Evolutionary conservation across 2,113 vertebrate genomes (phyloP).

Genomic region (Zonotrichia leucophrys): DNA sequence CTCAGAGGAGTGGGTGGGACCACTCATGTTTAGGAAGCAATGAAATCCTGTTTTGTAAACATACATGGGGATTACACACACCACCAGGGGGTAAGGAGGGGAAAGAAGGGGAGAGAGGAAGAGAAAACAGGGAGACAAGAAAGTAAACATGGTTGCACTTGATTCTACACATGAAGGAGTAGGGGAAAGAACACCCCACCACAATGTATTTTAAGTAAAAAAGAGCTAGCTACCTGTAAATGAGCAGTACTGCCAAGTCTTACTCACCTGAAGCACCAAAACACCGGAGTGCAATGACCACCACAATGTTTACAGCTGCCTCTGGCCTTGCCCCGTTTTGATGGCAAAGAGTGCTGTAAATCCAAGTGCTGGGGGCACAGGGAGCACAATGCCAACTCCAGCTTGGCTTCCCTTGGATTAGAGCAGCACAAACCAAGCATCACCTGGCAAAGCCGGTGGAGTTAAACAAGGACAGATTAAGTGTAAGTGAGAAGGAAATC

Average conservation of each 20-base stretch:
- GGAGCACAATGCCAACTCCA: accelerated
- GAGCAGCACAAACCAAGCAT: neutral
- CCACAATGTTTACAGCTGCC: neutral
- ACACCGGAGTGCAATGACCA: neutral
- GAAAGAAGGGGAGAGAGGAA: neutral
- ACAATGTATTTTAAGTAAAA: conserved; percentile 11
- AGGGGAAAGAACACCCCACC: neutral
- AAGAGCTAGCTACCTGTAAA: neutral
- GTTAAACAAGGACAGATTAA: conserved; percentile 25
- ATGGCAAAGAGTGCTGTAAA: neutral
- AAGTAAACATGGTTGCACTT: neutral
- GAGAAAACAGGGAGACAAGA: neutral
- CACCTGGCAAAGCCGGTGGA: neutral
- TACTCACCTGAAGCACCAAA: neutral
- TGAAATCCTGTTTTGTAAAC: conserved; percentile 68
- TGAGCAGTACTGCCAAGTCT: neutral
- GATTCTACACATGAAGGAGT: neutral
- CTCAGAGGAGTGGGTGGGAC: neutral
- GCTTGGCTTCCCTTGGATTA: neutral
- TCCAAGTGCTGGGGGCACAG: accelerated
- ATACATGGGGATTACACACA: accelerated
- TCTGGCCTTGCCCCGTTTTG: neutral
- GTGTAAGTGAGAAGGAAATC: conserved; percentile 24
- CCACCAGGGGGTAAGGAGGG: neutral
- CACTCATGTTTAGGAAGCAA: conserved; percentile 53